Evolutionary conservation across 2,888 invertebrate genomes (phyloP).

Genomic region (Tetanocera ferruginea): DNA sequence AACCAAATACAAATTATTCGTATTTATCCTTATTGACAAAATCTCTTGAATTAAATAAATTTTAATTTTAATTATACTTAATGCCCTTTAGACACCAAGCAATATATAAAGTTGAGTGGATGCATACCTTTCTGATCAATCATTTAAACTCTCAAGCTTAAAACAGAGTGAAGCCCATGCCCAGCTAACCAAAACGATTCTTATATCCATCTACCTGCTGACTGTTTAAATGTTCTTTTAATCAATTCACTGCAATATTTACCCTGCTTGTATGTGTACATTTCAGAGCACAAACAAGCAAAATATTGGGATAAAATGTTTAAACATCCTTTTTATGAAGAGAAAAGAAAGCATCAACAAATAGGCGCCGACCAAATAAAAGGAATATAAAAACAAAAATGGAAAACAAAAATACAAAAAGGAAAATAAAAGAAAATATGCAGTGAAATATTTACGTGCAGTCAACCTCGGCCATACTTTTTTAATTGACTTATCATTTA

Average conservation of each 20-base stretch:
- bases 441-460: conserved; percentile 61
- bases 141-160: too few species aligned
- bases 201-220: not conserved
- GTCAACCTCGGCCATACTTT: conserved; percentile 60
- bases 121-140: too few species aligned
- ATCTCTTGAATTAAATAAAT: too few species aligned
- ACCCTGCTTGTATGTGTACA: not conserved
- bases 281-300: conserved; percentile 10
- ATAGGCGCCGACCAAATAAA: not conserved
- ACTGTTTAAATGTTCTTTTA: not conserved
- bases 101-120: too few species aligned
- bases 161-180: too few species aligned
- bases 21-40: too few species aligned
- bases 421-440: conserved; percentile 22
- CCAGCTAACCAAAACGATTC: too few species aligned
- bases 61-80: too few species aligned
- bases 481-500: conserved; percentile 67
- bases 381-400: not conserved
- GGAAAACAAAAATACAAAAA: not conserved
- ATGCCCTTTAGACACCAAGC: too few species aligned
- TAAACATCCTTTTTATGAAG: not conserved
- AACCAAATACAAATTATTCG: too few species aligned
- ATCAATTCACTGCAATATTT: conserved; percentile 24
- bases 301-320: not conserved
- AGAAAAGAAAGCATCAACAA: not conserved